A percentile compares a stretch with the other conserved stretches of the same genome.
These are phyloP conservation scores for Enteromius radiatus DNA, from an alignment of 2,797 vertebrate genomes.

Conservation along the genomic window DNA sequence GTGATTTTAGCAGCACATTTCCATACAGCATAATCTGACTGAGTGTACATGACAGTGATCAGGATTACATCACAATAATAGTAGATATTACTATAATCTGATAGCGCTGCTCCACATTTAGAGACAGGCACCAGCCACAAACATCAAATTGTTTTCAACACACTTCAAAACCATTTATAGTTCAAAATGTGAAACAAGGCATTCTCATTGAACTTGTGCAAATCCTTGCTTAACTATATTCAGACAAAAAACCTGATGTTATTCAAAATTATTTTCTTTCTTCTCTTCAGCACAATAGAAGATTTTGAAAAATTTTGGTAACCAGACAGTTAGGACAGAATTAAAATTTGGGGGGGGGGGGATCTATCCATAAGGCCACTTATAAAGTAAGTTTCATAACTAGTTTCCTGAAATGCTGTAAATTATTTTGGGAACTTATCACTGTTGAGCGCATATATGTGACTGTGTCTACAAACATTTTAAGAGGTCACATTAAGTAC, in stretches of 20 bases:
- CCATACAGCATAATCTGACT: slow-evolving; percentile 79
- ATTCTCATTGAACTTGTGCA: not conserved
- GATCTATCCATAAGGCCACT: not conserved
- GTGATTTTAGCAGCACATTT: slow-evolving; percentile 68
- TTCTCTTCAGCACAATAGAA: not conserved
- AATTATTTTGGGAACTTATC: not conserved
- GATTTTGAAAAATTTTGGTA: not conserved
- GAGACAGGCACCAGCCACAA: slow-evolving; percentile 56
- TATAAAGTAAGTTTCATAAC: not conserved
- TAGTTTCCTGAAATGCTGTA: not conserved
- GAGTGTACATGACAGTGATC: slow-evolving; percentile 83
- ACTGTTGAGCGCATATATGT: not conserved
- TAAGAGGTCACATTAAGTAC: slow-evolving; percentile 58
- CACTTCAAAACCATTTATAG: not conserved
- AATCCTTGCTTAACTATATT: not conserved
- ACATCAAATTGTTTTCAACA: slow-evolving; percentile 7
- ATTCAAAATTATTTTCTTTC: not conserved
- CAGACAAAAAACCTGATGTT: too few relatives aligned
- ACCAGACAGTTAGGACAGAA: not conserved
- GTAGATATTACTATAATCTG: slow-evolving; percentile 82
- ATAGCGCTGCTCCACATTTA: slow-evolving; percentile 72
- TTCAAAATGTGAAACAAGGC: not conserved
- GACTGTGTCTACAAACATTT: not conserved
- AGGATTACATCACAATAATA: slow-evolving; percentile 85
- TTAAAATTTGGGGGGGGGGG: not conserved